These are phyloP conservation scores for Cinclus cinclus DNA, from an alignment of 2,113 vertebrate species.

Conservation along the genomic window DNA sequence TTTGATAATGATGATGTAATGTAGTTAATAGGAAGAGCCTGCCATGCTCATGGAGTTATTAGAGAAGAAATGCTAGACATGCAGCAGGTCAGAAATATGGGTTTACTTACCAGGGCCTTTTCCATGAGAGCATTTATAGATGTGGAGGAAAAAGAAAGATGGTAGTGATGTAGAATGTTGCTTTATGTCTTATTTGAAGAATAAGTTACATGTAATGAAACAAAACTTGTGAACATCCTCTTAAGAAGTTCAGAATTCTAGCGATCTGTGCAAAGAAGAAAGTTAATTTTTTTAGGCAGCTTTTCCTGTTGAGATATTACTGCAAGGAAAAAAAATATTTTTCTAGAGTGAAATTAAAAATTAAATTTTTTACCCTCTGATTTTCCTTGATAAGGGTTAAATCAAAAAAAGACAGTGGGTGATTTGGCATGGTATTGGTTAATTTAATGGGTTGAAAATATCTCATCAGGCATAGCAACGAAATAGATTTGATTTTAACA, in stretches of 20 bases:
- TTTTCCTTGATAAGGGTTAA: neutral
- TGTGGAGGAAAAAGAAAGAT: neutral
- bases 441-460: neutral
- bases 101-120: conserved; percentile 41
- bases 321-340: neutral
- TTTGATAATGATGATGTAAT: conserved; percentile 86
- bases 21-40: conserved; percentile 78
- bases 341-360: neutral
- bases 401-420: neutral
- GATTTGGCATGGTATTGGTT: neutral
- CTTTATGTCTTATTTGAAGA: neutral
- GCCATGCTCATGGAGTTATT: conserved; percentile 75
- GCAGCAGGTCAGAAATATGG: conserved; percentile 55
- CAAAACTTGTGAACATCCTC: neutral
- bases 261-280: neutral
- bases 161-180: neutral
- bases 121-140: conserved; percentile 13
- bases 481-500: neutral
- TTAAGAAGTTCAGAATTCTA: neutral
- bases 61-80: conserved; percentile 75
- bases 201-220: neutral
- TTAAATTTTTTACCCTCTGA: neutral
- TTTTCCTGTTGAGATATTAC: neutral
- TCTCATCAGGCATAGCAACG: neutral
- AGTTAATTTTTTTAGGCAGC: neutral